Conservation (phyloP, 2,113 vertebrate species). For the Erythrocebus patas region DNA sequence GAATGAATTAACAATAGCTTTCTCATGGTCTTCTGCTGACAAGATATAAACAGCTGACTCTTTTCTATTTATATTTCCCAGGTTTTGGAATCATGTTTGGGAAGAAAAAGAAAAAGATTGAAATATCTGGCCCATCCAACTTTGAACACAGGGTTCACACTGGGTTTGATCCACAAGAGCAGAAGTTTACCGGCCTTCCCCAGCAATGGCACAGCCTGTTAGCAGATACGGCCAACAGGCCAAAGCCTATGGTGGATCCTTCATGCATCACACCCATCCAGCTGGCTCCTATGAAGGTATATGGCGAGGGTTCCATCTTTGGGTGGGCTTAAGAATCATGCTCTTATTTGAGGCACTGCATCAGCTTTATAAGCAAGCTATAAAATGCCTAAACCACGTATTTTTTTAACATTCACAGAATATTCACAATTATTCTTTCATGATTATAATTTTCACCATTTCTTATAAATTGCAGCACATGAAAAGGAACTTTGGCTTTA, state of each 20-base stretch:
- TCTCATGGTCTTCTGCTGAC: background rate
- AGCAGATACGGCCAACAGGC: slow-evolving; percentile 96
- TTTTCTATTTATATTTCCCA: slow-evolving; percentile 74
- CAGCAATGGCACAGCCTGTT: slow-evolving; percentile 99
- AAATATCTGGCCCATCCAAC: slow-evolving; percentile 99
- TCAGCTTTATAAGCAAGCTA: background rate
- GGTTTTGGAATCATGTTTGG: slow-evolving; percentile 98
- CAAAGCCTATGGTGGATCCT: slow-evolving; percentile 98
- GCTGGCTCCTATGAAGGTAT: slow-evolving; percentile 99
- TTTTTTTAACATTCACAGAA: background rate
- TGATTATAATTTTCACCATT: background rate
- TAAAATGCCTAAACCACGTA: background rate
- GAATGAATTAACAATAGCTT: background rate
- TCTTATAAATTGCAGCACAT: background rate
- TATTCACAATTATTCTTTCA: background rate
- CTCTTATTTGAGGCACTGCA: background rate
- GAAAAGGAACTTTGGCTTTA: background rate
- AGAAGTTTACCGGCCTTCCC: slow-evolving; percentile 97
- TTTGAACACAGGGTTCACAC: slow-evolving; percentile 99
- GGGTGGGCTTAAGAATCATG: background rate
- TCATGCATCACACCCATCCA: slow-evolving; percentile 99
- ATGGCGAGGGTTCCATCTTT: slow-evolving; percentile 26
- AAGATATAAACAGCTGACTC: background rate
- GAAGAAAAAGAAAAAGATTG: slow-evolving; percentile 98
- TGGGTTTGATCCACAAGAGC: slow-evolving; percentile 96